A percentile compares a stretch with the other conserved stretches of the same genome.
Conservation (phyloP, 2,888 invertebrate genomes). For the Leucophenga maculata region DNA sequence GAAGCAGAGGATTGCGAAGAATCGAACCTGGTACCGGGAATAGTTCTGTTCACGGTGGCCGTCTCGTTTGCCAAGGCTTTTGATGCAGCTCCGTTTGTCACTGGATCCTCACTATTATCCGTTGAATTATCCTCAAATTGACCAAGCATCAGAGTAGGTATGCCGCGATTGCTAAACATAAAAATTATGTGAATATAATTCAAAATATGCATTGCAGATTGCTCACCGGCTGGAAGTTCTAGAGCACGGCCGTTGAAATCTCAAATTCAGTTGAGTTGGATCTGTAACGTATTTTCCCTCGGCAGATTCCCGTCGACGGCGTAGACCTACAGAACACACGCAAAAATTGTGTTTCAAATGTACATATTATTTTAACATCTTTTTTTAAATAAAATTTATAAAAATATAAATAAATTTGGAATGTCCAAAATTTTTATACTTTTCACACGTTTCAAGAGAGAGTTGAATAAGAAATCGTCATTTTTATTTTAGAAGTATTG, state of each 20-base stretch:
- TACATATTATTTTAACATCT: too few relatives aligned
- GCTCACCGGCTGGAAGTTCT: conserved; percentile 68
- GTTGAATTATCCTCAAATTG: conserved; percentile 66
- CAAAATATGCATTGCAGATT: neutral
- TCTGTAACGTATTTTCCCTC: conserved; percentile 88
- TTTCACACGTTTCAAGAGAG: too few relatives aligned
- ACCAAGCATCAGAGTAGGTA: conserved; percentile 73
- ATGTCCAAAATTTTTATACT: too few relatives aligned
- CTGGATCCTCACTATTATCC: conserved; percentile 62
- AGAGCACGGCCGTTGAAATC: conserved; percentile 82
- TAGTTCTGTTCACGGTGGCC: conserved; percentile 9
- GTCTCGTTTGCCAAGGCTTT: conserved; percentile 30
- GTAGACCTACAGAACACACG: conserved; percentile 72
- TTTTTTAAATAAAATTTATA: neutral
- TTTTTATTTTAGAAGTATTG: too few relatives aligned
- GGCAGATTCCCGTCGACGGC: conserved; percentile 82
- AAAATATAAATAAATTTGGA: too few relatives aligned
- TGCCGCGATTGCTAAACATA: conserved; percentile 70
- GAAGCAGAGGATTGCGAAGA: conserved; percentile 23
- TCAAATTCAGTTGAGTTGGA: conserved; percentile 85
- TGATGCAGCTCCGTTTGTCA: conserved; percentile 8
- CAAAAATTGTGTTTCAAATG: neutral
- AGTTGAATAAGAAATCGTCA: too few relatives aligned
- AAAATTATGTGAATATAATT: neutral
- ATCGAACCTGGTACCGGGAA: conserved; percentile 20